A percentile compares a stretch with the other conserved stretches of the same genome.
phyloP scores from a whole-genome alignment of 2,797 vertebrate genomes.

The Cichlasoma orientale region DNA sequence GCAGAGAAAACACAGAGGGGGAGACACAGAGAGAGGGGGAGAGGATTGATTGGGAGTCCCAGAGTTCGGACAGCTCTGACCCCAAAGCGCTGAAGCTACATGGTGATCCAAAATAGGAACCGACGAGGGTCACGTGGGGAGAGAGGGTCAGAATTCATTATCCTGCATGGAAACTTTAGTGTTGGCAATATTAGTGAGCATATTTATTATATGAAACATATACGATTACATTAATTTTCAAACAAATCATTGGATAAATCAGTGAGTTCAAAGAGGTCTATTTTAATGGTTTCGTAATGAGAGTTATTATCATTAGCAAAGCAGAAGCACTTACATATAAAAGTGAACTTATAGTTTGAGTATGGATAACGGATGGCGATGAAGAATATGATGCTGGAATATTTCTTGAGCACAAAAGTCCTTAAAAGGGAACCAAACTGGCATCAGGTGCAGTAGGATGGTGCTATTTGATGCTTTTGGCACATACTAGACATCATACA shows the following conservation, averaged over 20 bases:
- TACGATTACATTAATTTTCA: not conserved
- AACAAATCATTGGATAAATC: not conserved
- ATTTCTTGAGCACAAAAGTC: not conserved
- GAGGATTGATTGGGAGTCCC: slow-evolving; percentile 65
- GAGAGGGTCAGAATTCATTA: slow-evolving; percentile 12
- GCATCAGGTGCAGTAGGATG: not conserved
- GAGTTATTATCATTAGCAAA: not conserved
- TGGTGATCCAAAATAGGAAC: slow-evolving; percentile 41
- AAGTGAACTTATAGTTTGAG: not conserved
- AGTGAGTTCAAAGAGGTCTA: not conserved
- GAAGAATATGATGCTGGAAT: not conserved
- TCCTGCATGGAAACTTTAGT: not conserved
- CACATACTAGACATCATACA: not conserved
- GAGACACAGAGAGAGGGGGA: slow-evolving; percentile 15
- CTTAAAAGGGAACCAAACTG: not conserved
- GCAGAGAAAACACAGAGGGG: slow-evolving; percentile 37
- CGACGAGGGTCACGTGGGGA: slow-evolving; percentile 15
- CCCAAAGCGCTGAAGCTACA: slow-evolving; percentile 41
- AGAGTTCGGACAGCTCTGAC: slow-evolving; percentile 64
- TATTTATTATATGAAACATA: not conserved
- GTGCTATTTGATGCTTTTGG: not conserved
- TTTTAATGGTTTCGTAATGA: not conserved
- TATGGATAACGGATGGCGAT: not conserved
- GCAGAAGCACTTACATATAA: not conserved
- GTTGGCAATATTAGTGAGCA: not conserved